Evolutionary conservation across 2,888 invertebrate genomes (phyloP).

Genomic region (Lagria hirta): DNA sequence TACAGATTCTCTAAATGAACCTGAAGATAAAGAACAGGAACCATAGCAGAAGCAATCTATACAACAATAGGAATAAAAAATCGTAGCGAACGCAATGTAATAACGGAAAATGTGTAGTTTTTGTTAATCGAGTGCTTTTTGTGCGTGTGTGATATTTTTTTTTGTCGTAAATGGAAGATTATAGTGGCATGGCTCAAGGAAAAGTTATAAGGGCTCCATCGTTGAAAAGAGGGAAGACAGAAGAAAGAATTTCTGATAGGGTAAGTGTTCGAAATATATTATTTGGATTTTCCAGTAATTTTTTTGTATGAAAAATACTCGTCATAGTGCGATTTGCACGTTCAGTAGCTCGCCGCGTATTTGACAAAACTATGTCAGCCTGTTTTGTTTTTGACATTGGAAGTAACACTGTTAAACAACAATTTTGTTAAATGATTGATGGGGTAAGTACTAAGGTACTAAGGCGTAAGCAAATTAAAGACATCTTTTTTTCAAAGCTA

Average conservation of each 20-base stretch:
- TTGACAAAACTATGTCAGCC: too few relatives aligned
- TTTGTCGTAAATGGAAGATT: conserved; percentile 18
- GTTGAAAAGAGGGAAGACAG: conserved; percentile 76
- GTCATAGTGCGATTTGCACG: conserved; percentile 1
- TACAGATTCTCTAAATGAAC: conserved; percentile 4
- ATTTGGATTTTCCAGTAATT: too few relatives aligned
- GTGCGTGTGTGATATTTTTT: too few relatives aligned
- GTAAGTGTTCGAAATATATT: conserved; percentile 67
- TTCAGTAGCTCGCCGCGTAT: too few relatives aligned
- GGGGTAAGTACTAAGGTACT: too few relatives aligned
- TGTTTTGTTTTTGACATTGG: too few relatives aligned
- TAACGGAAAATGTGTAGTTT: conserved; percentile 7
- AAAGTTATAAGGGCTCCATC: conserved; percentile 75
- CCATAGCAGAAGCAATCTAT: background rate
- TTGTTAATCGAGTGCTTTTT: conserved; percentile 4
- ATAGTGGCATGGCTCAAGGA: conserved; percentile 17
- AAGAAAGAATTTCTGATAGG: conserved; percentile 74
- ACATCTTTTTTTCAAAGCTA: too few relatives aligned
- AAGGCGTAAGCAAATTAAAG: too few relatives aligned
- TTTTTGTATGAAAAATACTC: too few relatives aligned
- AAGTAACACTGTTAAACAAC: too few relatives aligned
- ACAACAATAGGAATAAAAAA: conserved; percentile 5
- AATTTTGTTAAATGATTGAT: too few relatives aligned
- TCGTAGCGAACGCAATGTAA: too few relatives aligned
- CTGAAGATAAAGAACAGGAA: background rate